Conservation (phyloP, 2,113 vertebrate species). For the Labeo rohita region DNA sequence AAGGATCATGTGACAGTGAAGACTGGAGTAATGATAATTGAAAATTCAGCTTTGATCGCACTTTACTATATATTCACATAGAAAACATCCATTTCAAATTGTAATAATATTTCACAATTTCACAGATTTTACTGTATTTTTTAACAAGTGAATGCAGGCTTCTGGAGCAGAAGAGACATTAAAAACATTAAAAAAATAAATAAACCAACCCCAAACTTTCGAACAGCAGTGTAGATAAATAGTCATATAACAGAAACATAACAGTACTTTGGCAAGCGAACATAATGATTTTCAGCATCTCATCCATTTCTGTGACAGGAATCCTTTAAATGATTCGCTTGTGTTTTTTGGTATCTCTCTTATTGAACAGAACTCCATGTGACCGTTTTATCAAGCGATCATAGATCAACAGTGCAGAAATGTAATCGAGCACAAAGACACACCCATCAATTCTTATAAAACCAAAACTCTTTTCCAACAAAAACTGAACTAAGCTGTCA, state of each 20-base stretch:
- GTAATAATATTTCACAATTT: background rate
- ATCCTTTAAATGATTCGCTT: conserved; percentile 8
- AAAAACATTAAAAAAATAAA: background rate
- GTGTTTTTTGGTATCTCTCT: background rate
- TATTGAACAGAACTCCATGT: conserved; percentile 15
- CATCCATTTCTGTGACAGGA: conserved; percentile 35
- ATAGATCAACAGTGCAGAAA: conserved; percentile 9
- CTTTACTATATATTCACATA: background rate
- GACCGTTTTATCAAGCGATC: conserved; percentile 27
- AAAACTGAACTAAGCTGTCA: background rate
- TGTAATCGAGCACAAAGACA: conserved; percentile 9
- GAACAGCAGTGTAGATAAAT: background rate
- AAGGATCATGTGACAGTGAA: background rate
- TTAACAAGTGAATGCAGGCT: background rate
- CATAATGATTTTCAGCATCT: conserved; percentile 1
- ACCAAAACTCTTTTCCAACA: background rate
- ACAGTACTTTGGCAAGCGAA: background rate
- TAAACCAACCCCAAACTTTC: background rate
- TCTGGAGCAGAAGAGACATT: background rate
- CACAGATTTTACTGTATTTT: background rate
- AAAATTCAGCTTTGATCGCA: background rate
- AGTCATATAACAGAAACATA: background rate
- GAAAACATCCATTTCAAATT: background rate
- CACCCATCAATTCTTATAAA: conserved; percentile 23
- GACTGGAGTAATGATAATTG: background rate